A percentile compares a stretch with the other conserved stretches of the same genome.
phyloP scores from a whole-genome alignment of 2,113 vertebrate species.

The Antechinus flavipes region DNA sequence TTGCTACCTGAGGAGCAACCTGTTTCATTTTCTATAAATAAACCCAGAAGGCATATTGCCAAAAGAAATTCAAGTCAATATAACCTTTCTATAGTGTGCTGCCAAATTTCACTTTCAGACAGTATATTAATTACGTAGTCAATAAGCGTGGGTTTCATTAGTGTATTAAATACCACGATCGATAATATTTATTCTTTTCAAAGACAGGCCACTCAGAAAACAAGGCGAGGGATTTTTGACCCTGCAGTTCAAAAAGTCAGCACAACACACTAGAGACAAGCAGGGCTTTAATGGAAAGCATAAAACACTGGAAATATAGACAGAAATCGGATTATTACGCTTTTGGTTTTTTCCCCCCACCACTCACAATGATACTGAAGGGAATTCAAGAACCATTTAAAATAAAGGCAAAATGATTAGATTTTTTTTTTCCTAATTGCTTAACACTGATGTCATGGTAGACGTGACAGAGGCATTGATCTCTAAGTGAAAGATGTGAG shows the following conservation, averaged over 20 bases:
- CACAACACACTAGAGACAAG: conserved; percentile 71
- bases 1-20: conserved; percentile 80
- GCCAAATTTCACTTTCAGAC: conserved; percentile 87
- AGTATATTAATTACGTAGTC: conserved; percentile 89
- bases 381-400: conserved; percentile 82
- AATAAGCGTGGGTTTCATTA: conserved; percentile 88
- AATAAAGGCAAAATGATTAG: conserved; percentile 84
- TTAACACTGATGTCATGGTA: conserved; percentile 71
- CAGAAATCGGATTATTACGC: conserved; percentile 84
- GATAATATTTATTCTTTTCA: conserved; percentile 87
- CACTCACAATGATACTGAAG: conserved; percentile 82
- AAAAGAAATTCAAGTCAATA: conserved; percentile 82
- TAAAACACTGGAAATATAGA: conserved; percentile 83
- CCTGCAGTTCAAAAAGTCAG: conserved; percentile 81
- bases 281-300: conserved; percentile 83
- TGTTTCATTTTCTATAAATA: conserved; percentile 84
- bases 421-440: conserved; percentile 81
- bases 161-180: conserved; percentile 88
- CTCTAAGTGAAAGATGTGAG: conserved; percentile 58
- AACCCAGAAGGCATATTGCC: conserved; percentile 76
- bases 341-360: conserved; percentile 76
- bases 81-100: conserved; percentile 77
- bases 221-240: conserved; percentile 78
- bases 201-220: conserved; percentile 77
- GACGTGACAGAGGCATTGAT: conserved; percentile 72